phyloP scores from a whole-genome alignment of 2,113 vertebrate genomes.

The Rhinogobius similis region DNA sequence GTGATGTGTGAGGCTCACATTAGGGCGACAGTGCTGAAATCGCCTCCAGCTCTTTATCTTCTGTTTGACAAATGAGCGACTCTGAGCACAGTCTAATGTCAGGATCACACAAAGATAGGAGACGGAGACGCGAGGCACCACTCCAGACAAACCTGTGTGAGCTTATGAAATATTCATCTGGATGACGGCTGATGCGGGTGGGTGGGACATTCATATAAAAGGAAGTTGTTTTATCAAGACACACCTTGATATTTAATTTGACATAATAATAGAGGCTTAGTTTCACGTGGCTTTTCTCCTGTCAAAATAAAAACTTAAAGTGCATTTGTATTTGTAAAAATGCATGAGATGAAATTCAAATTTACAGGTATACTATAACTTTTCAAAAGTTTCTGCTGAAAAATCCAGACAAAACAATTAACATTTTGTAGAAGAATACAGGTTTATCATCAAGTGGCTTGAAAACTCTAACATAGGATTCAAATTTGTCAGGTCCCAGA shows the following conservation, averaged over 20 bases:
- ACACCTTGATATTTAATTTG: neutral
- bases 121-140: slow-evolving; percentile 7
- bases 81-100: slow-evolving; percentile 40
- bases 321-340: no score
- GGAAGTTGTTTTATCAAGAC: neutral
- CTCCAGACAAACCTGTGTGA: slow-evolving; percentile 1
- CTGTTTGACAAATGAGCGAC: slow-evolving; percentile 32
- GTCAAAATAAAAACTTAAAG: neutral
- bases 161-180: slow-evolving; percentile 16
- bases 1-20: slow-evolving; percentile 51
- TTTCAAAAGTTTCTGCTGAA: no score
- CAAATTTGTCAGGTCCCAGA: no score
- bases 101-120: slow-evolving; percentile 15
- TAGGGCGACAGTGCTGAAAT: slow-evolving; percentile 38
- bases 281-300: no score
- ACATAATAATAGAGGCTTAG: neutral
- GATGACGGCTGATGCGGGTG: neutral
- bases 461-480: no score
- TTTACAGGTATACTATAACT: no score
- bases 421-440: no score
- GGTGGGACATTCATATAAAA: neutral
- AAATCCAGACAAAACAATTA: no score
- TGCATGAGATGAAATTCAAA: no score
- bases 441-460: no score
- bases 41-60: slow-evolving; percentile 42